Evolutionary conservation across 2,797 vertebrate genomes (phyloP), one percentile per base, ranked within the genome.

Genomic region (Etheostoma nigrum): DNA sequence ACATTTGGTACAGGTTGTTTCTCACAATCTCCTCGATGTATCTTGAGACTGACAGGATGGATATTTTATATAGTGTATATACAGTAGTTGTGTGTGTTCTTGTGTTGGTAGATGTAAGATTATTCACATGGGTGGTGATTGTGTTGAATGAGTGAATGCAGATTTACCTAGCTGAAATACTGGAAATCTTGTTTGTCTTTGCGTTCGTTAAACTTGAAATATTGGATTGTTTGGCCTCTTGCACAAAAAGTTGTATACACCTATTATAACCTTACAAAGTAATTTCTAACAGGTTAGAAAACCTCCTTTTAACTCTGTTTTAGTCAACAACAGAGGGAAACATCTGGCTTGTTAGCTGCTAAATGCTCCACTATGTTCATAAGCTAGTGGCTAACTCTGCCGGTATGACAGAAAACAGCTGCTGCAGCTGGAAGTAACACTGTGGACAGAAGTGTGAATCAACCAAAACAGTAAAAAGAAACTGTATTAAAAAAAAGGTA

Each of bases 1-100:
- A 74, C 76, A 69, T 83, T 87, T 77, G 71, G 68, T 77, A 47
- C 65, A 83, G 69, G 74, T 89, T 78, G 58, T 58, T 60, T 66
- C 49, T 70, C 84, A 78, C 53, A 1, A 49, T 64, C 60, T 69
- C 59, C 49, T 69, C 0, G 2, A 47, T 59, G 72, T 48, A 58
- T 70, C 74, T 63, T 42, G 45, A 67, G 67, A 63, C 57, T 72
- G 57, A 52, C 19, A 65, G 51, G 62, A 66, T 61, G 51, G 49
- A 8, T 55, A 40, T 68, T 78, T 74, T 69, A 65, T 64, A 14
- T 21, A 67, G 33, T 62, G 8, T 33, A 13, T 23, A 21, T 59
- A 44, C 5, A 15, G 13, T 44, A 40, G 21, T 8, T 55, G 45
- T 52, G 59, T 73, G 55, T 72, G 21, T 30, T 64, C 10, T 54